These are phyloP conservation scores for Phylloscopus whistleri DNA, from an alignment of 2,113 vertebrate genomes.

Conservation along the genomic window DNA sequence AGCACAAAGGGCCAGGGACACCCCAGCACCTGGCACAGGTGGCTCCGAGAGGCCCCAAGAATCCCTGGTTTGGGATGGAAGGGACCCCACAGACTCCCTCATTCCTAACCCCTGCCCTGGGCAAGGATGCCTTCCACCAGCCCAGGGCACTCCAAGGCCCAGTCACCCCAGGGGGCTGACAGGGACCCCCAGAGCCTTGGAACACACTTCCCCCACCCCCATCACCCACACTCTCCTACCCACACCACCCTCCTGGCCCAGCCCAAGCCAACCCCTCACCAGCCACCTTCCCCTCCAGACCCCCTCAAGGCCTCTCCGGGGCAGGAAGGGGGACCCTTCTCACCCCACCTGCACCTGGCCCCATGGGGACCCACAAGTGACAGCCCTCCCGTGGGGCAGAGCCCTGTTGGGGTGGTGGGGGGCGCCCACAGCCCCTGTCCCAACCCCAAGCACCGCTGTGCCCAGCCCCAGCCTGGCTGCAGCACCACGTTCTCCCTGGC, in stretches of 20 bases:
- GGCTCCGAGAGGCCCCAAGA: background rate
- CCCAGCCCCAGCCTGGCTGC: background rate
- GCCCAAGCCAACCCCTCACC: background rate
- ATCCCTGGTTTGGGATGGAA: background rate
- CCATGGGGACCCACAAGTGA: background rate
- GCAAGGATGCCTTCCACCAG: background rate
- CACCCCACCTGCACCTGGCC: background rate
- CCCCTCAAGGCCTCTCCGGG: background rate
- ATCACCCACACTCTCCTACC: background rate
- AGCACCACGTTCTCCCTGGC: background rate
- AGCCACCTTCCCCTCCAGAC: background rate
- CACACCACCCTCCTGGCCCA: background rate
- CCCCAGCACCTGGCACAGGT: background rate
- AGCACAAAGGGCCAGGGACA: background rate
- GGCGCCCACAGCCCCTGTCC: background rate
- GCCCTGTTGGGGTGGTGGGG: fast-evolving
- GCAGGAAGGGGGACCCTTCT: background rate
- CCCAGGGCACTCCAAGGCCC: background rate
- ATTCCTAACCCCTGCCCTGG: background rate
- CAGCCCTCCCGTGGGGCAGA: background rate
- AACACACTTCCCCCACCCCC: background rate
- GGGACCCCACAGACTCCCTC: background rate
- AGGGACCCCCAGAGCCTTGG: background rate
- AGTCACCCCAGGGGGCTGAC: background rate
- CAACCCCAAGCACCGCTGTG: fast-evolving